phyloP scores from a whole-genome alignment of 2,113 vertebrate genomes.

The Ceyx cyanopectus region DNA sequence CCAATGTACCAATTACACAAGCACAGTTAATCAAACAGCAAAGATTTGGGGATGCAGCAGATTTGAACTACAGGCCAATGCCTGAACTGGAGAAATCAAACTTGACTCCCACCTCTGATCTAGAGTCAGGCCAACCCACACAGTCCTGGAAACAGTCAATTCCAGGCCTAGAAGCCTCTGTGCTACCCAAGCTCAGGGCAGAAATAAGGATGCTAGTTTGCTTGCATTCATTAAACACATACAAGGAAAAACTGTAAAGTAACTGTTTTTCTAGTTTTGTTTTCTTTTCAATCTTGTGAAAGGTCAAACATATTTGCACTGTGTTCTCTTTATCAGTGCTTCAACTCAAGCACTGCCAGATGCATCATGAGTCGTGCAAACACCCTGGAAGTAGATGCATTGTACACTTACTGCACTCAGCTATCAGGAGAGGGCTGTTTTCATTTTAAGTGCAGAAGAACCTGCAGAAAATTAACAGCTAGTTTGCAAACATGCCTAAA shows the following conservation, averaged over 20 bases:
- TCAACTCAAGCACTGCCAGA: not conserved
- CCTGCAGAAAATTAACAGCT: not conserved
- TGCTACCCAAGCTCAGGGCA: not conserved
- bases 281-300: slow-evolving; percentile 7
- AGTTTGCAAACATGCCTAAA: not conserved
- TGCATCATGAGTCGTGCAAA: not conserved
- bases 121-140: not conserved
- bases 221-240: not conserved
- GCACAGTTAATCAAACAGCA: not conserved
- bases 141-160: not conserved
- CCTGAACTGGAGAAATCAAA: not conserved
- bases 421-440: not conserved
- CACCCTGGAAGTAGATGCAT: not conserved
- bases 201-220: not conserved
- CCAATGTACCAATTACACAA: not conserved
- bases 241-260: not conserved
- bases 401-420: not conserved
- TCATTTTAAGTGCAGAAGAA: not conserved
- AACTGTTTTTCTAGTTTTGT: slow-evolving; percentile 18
- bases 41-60: not conserved
- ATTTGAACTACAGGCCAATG: not conserved
- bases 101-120: not conserved
- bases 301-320: slow-evolving; percentile 45
- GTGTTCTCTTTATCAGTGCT: slow-evolving; percentile 35
- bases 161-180: not conserved